Evolutionary conservation across 1,140 invertebrate species (phyloP).

Genomic region (Colletes gigas): DNA sequence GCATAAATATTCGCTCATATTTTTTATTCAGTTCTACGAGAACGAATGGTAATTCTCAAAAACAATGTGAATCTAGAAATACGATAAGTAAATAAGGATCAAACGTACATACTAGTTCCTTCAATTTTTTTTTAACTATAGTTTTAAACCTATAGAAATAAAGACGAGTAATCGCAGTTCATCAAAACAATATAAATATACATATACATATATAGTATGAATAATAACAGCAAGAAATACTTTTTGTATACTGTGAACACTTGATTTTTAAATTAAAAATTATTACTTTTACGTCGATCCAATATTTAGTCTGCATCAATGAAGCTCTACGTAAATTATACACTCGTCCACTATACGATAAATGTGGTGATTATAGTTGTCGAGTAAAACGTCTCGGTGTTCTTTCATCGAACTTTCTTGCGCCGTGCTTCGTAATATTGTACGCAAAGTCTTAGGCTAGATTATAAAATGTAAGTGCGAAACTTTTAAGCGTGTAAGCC

Average conservation of each 20-base stretch:
- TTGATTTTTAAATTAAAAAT: constrained; percentile 34
- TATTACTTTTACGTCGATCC: constrained; percentile 46
- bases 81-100: constrained; percentile 32
- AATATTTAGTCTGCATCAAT: constrained; percentile 37
- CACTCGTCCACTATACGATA: constrained; percentile 40
- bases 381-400: constrained; percentile 62
- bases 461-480: constrained; percentile 64
- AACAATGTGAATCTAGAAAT: constrained; percentile 12
- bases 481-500: constrained; percentile 69
- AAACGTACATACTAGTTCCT: constrained; percentile 46
- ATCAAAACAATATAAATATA: constrained; percentile 16
- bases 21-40: constrained; percentile 36
- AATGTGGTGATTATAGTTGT: constrained; percentile 58
- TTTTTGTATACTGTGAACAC: constrained; percentile 36
- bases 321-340: constrained; percentile 46
- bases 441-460: constrained; percentile 68
- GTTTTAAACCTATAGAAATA: constrained; percentile 30
- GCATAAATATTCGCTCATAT: constrained; percentile 34
- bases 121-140: constrained; percentile 41
- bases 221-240: constrained; percentile 31
- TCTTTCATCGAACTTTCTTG: constrained; percentile 69
- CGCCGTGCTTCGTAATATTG: constrained; percentile 68
- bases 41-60: constrained; percentile 10
- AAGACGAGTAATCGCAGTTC: constrained; percentile 42
- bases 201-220: constrained; percentile 18